phyloP scores from a whole-genome alignment of 2,888 invertebrate genomes.

The Patella caerulea region DNA sequence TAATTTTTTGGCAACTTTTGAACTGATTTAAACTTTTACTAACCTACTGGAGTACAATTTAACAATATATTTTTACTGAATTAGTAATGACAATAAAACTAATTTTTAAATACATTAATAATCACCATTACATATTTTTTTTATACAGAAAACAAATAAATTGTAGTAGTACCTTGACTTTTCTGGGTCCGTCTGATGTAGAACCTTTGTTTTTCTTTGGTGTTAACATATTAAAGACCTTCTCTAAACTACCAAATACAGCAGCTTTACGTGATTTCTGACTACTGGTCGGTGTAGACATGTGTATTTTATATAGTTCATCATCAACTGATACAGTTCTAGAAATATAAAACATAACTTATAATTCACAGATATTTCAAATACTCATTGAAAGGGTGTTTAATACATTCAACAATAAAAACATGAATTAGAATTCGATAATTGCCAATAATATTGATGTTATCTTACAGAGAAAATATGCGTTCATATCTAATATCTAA shows the following conservation, averaged over 20 bases:
- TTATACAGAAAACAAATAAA: no score
- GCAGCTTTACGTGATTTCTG: conserved; percentile 67
- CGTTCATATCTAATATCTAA: no score
- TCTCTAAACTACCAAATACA: conserved; percentile 81
- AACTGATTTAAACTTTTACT: no score
- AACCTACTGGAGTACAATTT: background rate
- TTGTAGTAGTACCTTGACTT: conserved; percentile 67
- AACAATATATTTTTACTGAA: background rate
- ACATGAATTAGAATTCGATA: no score
- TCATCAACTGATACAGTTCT: conserved; percentile 69
- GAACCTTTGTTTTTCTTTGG: conserved; percentile 74
- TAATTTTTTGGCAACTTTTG: no score
- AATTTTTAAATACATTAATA: background rate
- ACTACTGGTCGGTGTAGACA: conserved; percentile 52
- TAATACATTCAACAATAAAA: no score
- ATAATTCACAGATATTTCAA: no score
- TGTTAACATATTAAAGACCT: conserved; percentile 80
- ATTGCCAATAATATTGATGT: no score
- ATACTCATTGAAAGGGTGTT: no score
- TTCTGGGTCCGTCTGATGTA: conserved; percentile 65
- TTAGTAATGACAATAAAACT: no score
- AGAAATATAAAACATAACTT: conserved; percentile 14
- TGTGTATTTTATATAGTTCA: conserved; percentile 62
- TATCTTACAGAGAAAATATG: no score
- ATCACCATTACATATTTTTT: background rate